Base-by-base conservation (phyloP, 2,888 invertebrate genomes). In the Pristionchus maxplancki region DNA sequence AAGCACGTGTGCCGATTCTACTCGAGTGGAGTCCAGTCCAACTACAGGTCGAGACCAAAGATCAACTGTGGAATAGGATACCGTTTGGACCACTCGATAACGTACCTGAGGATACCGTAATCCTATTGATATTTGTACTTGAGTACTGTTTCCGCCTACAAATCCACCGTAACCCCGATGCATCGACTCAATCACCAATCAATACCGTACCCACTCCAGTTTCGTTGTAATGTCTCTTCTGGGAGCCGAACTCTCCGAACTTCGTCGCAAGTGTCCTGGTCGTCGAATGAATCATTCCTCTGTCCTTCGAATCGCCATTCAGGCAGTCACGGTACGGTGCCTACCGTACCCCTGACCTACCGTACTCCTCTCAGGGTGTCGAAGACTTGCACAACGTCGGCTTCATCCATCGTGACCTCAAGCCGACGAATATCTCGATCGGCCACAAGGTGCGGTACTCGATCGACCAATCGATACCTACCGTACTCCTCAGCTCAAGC, bases 221-320 rank as follows among this genome's bases (percentile, higher is more conserved):
- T 93, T 89, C 90, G n/a, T 93, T 17, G 91, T 93, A 31, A 93
- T 93, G 93, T 91, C 92, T 74, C 90, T 93, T n/a, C 90, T 93
- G 37, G 93, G 93, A 15, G 90, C 90, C 62, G 93, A 93, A 71
- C 89, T 93, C 28, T 90, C 89, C 64, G 93, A 93, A n/a, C 88
- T 93, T 34, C 91, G 93, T 31, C 90, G 93, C 1, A 87, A 91
- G 13, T 74, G 91, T 50, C 91, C 92, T 20, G 88, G 89, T 13
- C 85, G 92, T 31, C 92, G 91, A 78, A 91, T 93, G 87, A 87
- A 90, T 5, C 88, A 86, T 0, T 88, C 90, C 6, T 90, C 91
- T 6, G 90, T 90, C 0, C 88, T 93, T 37, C 90, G 91, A 15
- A 90, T 93, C 28, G 91, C 90, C 20, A 89, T 92, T 58, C 93